These are phyloP conservation scores for Meiosimyza decipiens DNA, from an alignment of 2,888 invertebrate species.

Conservation along the genomic window DNA sequence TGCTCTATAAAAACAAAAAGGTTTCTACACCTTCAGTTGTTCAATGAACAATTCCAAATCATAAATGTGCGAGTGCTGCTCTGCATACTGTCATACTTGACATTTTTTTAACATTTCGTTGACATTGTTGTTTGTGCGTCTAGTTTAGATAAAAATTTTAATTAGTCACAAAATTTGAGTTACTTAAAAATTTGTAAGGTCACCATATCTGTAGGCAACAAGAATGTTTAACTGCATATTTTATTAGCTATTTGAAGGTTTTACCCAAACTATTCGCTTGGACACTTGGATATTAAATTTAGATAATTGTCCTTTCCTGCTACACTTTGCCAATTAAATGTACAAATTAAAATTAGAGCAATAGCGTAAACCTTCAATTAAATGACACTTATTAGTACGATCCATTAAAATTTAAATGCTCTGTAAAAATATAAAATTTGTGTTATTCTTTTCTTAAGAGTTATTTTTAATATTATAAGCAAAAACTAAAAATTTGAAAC, in stretches of 20 bases:
- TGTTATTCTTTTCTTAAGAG: too few relatives aligned
- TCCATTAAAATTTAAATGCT: too few relatives aligned
- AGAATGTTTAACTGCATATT: not conserved
- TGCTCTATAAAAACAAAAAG: not conserved
- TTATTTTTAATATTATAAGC: too few relatives aligned
- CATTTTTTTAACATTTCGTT: not conserved
- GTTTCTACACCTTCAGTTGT: constrained; percentile 9
- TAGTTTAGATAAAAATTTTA: constrained; percentile 14
- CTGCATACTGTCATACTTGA: constrained; percentile 6
- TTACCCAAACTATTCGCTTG: not conserved
- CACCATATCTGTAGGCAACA: not conserved
- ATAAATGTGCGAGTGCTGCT: not conserved
- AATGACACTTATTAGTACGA: too few relatives aligned
- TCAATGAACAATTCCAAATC: constrained; percentile 8
- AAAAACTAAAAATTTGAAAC: too few relatives aligned
- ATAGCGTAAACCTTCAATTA: too few relatives aligned
- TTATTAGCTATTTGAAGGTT: not conserved
- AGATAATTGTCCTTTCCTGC: too few relatives aligned
- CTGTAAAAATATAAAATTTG: too few relatives aligned
- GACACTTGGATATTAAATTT: too few relatives aligned
- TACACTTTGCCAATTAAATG: too few relatives aligned
- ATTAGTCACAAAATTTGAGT: constrained; percentile 16
- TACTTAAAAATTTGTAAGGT: too few relatives aligned
- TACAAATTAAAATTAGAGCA: too few relatives aligned
- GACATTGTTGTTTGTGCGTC: not conserved